Evolutionary conservation across 2,797 vertebrate genomes (phyloP).

Genomic region (Alosa sapidissima): DNA sequence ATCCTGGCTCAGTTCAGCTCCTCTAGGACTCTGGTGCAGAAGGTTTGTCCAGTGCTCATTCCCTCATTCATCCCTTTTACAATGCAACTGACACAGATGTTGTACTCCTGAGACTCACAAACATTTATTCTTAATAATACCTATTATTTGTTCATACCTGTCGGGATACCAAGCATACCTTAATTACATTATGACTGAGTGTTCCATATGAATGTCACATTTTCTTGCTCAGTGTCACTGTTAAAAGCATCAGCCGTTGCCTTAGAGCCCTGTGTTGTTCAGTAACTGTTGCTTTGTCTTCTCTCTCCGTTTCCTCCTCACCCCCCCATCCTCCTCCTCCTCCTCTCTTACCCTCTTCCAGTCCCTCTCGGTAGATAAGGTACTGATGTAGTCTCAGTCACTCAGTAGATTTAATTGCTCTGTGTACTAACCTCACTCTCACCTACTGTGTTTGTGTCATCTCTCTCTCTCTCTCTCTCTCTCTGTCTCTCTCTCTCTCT

Average conservation of each 20-base stretch:
- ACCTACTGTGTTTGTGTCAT: not conserved
- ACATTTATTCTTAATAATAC: no score
- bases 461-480: slow-evolving; percentile 33
- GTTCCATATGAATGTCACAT: no score
- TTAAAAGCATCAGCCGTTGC: not conserved
- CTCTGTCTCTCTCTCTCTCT: not conserved
- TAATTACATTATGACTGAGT: no score
- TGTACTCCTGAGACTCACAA: no score
- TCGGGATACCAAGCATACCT: no score
- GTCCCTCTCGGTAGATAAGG: slow-evolving; percentile 60
- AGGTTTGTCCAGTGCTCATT: slow-evolving; percentile 73
- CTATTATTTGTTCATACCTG: no score
- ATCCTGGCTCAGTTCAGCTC: slow-evolving; percentile 90
- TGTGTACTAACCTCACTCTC: slow-evolving; percentile 44
- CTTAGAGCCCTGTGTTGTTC: slow-evolving; percentile 18
- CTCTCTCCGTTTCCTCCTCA: slow-evolving; percentile 29
- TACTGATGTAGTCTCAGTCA: slow-evolving; percentile 52
- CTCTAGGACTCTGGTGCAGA: slow-evolving; percentile 89
- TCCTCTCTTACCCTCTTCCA: slow-evolving; percentile 52
- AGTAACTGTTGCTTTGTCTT: slow-evolving; percentile 26
- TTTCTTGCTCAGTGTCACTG: no score
- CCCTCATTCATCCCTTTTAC: not conserved
- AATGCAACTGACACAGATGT: not conserved
- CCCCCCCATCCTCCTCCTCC: slow-evolving; percentile 42
- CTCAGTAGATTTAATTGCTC: slow-evolving; percentile 38